Base-by-base conservation (phyloP, 2,797 vertebrate genomes). In the Aythya fuligula region DNA sequence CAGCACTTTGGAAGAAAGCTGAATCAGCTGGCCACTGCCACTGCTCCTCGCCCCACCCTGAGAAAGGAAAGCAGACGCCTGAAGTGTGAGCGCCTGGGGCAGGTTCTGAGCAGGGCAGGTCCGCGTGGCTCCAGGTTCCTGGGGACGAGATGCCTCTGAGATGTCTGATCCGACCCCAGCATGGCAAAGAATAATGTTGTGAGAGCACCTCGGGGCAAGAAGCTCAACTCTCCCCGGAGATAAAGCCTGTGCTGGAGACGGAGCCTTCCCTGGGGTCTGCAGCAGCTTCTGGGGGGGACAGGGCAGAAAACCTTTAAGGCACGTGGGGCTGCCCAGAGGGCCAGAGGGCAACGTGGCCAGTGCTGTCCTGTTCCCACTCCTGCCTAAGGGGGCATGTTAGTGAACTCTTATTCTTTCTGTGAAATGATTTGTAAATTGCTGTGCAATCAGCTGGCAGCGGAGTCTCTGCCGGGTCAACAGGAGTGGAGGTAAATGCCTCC, bases 361-460 rank as follows among this genome's bases (percentile, higher is more conserved):
- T 2, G 21, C 70, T 66, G 47, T 41, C 25, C 73, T 22, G 0
- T 43, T 58, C 54, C 72, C 41, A 3, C 20, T 32, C 76, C 28
- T 74, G 30, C 3, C 43, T 4, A 27, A 27, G 58, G 3, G 73
- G 43, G 5, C 2, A 1, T 32, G 38, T 16, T 8, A 8, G 20
- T 8, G 11, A 88, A 6, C 45, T 20, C 15, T 34, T 28, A 5
- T 73, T 25, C 71, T 97, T 97, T 97, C 96, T 86, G 90, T 97
- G 96, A 94, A 95, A 97, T 72, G 87, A n/a, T 70, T 76, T 28
- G 87, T 94, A 91, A 75, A 94, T 96, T 96, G 96, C 96, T 93
- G 85, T 94, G 96, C 96, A 96, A 93, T 97, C 94, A 14, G 4
- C n/a, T 45, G 45, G 39, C 71, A 41, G 5, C 56, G 1, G 43